Evolutionary conservation across 2,113 vertebrate genomes (phyloP).

Genomic region (Willisornis vidua): DNA sequence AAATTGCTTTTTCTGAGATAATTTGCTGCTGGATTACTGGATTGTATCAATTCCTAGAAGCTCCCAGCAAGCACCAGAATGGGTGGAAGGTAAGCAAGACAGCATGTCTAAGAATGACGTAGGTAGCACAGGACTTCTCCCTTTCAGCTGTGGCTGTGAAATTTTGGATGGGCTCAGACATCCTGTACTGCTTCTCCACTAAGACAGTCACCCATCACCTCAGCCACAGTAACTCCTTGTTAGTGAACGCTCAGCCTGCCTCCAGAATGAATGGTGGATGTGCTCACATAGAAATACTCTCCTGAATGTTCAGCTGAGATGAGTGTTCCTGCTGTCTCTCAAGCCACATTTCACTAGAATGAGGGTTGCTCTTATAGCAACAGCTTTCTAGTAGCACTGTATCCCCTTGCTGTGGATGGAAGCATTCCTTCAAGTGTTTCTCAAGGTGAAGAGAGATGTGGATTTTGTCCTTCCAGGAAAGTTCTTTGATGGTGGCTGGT

Average conservation of each 20-base stretch:
- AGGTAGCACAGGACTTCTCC: neutral
- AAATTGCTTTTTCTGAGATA: neutral
- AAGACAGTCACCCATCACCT: neutral
- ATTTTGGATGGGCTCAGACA: rapidly evolving
- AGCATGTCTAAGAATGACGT: neutral
- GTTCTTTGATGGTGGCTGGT: neutral
- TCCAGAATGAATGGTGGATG: neutral
- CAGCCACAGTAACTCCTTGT: neutral
- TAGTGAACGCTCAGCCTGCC: neutral
- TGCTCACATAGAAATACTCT: neutral
- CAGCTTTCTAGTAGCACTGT: neutral
- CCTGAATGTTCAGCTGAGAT: neutral
- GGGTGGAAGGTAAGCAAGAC: neutral
- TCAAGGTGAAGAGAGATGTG: neutral
- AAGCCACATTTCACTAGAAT: neutral
- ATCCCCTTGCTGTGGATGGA: neutral
- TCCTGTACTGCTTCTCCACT: neutral
- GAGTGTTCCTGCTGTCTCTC: neutral
- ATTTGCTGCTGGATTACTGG: neutral
- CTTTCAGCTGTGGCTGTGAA: neutral
- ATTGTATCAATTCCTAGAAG: neutral
- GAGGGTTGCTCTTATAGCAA: neutral
- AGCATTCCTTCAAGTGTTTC: neutral
- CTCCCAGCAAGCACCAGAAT: neutral
- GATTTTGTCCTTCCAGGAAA: neutral